Evolutionary conservation across 2,888 invertebrate species (phyloP).

Genomic region (Oligia strigilis): DNA sequence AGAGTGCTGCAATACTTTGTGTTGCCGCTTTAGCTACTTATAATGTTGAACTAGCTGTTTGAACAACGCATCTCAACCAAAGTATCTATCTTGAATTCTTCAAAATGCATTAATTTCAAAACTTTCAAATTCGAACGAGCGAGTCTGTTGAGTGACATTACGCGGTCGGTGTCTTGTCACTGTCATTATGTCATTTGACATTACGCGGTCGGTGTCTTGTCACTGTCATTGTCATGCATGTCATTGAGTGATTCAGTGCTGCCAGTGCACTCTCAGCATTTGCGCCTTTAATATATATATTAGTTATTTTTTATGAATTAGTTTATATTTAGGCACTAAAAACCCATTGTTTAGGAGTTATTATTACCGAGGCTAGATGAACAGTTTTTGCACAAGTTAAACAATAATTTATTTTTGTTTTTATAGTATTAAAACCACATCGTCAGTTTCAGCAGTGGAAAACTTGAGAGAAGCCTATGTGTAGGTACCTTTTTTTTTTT

Average conservation of each 20-base stretch:
- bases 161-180: background rate
- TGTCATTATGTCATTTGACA: background rate
- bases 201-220: background rate
- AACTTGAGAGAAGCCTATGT: no score
- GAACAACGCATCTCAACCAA: background rate
- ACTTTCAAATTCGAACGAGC: background rate
- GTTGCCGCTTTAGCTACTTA: no score
- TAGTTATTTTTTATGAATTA: no score
- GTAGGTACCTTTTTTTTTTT: no score
- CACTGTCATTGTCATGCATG: background rate
- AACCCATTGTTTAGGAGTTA: no score
- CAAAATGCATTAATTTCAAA: background rate
- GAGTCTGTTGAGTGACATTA: background rate
- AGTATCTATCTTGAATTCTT: background rate
- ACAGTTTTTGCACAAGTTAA: no score
- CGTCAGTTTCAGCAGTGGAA: no score
- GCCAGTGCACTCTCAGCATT: background rate
- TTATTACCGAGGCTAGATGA: no score
- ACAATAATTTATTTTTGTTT: no score
- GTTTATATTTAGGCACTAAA: no score
- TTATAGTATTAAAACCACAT: no score
- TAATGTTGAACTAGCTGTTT: background rate
- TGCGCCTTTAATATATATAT: no score
- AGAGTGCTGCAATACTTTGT: conserved; percentile 1
- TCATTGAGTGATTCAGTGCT: background rate